These are phyloP conservation scores for Acromyrmex echinatior DNA, from an alignment of 1,140 invertebrate species.

Conservation along the genomic window DNA sequence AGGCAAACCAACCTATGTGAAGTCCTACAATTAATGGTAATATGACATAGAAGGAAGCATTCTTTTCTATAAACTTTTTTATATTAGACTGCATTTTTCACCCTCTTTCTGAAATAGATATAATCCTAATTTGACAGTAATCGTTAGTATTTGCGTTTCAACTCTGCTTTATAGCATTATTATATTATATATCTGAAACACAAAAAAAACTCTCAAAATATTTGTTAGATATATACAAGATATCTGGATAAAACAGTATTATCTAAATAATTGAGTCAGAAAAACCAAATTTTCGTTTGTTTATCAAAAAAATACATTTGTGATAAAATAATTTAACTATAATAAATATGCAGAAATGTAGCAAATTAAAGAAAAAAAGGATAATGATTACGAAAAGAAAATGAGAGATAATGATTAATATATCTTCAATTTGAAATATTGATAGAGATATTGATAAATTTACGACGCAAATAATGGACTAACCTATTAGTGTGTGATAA, in stretches of 20 bases:
- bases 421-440: neutral
- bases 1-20: constrained; percentile 48
- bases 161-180: neutral
- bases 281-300: neutral
- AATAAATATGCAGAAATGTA: neutral
- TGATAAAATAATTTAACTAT: neutral
- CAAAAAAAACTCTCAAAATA: neutral
- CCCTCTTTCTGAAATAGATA: neutral
- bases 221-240: neutral
- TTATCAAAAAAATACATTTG: neutral
- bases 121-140: neutral
- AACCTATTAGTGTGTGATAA: neutral
- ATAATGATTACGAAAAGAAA: neutral
- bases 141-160: neutral
- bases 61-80: neutral
- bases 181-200: constrained; percentile 4
- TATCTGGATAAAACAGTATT: neutral
- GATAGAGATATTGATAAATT: constrained; percentile 19
- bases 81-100: neutral
- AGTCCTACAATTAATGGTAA: constrained; percentile 21
- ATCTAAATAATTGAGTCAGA: neutral
- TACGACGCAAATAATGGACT: neutral
- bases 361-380: neutral
- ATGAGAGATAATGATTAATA: neutral
- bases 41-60: neutral